Evolutionary conservation across 2,888 invertebrate species (phyloP), one percentile per base, ranked within the genome.

Genomic region (Rhagonycha fulva): DNA sequence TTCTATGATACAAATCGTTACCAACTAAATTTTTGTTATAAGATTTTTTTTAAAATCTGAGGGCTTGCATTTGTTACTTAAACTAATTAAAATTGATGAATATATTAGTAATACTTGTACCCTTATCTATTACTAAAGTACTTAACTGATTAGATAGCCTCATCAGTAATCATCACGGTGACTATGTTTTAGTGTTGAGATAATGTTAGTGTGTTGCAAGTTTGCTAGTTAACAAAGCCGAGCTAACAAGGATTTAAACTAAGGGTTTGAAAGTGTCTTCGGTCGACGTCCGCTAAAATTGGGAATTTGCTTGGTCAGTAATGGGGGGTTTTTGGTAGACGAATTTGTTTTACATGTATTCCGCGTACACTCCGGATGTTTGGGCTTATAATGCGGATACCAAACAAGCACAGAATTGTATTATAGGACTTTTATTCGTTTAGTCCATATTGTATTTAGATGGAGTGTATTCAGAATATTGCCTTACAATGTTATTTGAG

Each of bases 81-180:
- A 47, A 47, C n/a, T 47, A 47, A 47, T 47, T 47, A 47, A 47
- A 47, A 47, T 47, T 47, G 47, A 47, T n/a, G 47, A 47, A 47
- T 47, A 47, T 76, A 72, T 72, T 76, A 72, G 72, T 62, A 28
- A 63, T 76, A 66, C 30, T 72, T 69, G 63, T 72, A 76, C 70
- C 76, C 76, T 72, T 72, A 76, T 72, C 76, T 76, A 76, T 76
- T 76, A 76, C 69, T 69, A 71, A 68, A 71, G 72, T 76, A 72
- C 76, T 76, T 76, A 76, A 73, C 72, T 73, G 73, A 73, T 76
- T 73, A 70, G 72, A 76, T 70, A 68, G 76, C 74, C 77, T 78
- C 80, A 78, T 77, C 77, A 77, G 79, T 77, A 80, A 79, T 80
- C 80, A 79, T 77, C 80, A 74, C 70, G 77, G 75, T 77, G 78